These are phyloP conservation scores for Cantharis nigra DNA, from an alignment of 2,888 invertebrate species.

Conservation along the genomic window DNA sequence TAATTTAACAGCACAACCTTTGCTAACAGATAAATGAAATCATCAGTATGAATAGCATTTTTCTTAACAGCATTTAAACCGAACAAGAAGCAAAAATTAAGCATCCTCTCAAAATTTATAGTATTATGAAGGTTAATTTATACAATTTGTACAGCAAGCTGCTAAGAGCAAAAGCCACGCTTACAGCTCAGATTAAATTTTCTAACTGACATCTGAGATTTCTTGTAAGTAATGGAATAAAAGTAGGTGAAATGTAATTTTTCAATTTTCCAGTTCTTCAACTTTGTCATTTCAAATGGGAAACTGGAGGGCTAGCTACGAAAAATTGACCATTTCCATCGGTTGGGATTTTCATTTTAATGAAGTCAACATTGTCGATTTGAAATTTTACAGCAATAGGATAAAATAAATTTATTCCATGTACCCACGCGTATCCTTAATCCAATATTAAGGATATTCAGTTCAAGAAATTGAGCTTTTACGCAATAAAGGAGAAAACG, in stretches of 20 bases:
- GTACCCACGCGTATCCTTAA: neutral
- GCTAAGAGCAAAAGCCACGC: constrained; percentile 22
- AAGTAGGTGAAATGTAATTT: neutral
- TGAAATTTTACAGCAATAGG: neutral
- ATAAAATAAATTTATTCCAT: neutral
- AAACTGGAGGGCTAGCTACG: neutral
- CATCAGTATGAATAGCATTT: neutral
- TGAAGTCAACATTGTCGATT: neutral
- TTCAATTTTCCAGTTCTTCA: neutral
- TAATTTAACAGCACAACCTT: neutral
- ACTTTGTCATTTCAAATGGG: too few relatives aligned
- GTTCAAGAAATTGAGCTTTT: neutral
- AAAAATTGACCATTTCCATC: too few relatives aligned
- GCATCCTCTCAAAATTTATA: constrained; percentile 8
- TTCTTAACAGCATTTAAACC: neutral
- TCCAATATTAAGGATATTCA: too few relatives aligned
- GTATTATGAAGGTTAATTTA: neutral
- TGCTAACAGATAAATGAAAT: neutral
- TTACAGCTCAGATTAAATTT: constrained; percentile 31
- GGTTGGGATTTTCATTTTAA: neutral
- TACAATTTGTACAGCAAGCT: constrained; percentile 8
- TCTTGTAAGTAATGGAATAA: neutral
- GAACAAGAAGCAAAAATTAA: neutral
- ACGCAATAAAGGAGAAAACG: too few relatives aligned
- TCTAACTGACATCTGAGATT: constrained; percentile 9